Conservation (phyloP, 2,113 vertebrate genomes). For the Ranitomeya variabilis region DNA sequence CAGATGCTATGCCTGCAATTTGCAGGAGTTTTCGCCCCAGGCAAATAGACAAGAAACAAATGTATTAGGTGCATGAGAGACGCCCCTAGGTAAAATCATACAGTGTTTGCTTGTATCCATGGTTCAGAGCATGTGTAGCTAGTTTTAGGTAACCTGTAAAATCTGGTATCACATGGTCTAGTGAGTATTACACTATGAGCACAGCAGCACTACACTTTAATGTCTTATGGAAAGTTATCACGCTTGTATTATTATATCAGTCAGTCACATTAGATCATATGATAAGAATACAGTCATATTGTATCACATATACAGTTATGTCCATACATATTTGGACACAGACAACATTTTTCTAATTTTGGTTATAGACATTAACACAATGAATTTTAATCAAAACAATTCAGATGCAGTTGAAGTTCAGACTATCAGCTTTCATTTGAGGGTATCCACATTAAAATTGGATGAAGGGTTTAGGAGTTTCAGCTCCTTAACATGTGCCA, state of each 20-base stretch:
- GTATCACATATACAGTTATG: too few species aligned
- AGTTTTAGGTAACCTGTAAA: neutral
- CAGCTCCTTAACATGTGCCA: too few species aligned
- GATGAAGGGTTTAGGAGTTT: too few species aligned
- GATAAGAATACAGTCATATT: neutral
- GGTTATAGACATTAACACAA: too few species aligned
- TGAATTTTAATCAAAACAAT: too few species aligned
- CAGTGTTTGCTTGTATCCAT: neutral
- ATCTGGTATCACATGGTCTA: neutral
- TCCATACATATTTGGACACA: too few species aligned
- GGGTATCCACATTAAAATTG: too few species aligned
- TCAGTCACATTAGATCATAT: neutral
- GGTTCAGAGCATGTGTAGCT: neutral
- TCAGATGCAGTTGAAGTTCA: too few species aligned
- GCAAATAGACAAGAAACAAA: neutral
- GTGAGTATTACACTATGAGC: neutral
- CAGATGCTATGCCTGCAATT: constrained; percentile 13
- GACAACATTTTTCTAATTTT: too few species aligned
- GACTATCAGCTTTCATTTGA: too few species aligned
- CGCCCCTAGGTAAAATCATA: neutral
- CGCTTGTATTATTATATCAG: neutral
- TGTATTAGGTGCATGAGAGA: neutral
- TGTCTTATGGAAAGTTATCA: neutral
- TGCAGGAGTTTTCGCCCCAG: neutral
- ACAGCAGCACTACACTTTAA: neutral